Evolutionary conservation across 2,888 invertebrate genomes (phyloP), one percentile per base, ranked within the genome.

Genomic region (Auanema freiburgensis): DNA sequence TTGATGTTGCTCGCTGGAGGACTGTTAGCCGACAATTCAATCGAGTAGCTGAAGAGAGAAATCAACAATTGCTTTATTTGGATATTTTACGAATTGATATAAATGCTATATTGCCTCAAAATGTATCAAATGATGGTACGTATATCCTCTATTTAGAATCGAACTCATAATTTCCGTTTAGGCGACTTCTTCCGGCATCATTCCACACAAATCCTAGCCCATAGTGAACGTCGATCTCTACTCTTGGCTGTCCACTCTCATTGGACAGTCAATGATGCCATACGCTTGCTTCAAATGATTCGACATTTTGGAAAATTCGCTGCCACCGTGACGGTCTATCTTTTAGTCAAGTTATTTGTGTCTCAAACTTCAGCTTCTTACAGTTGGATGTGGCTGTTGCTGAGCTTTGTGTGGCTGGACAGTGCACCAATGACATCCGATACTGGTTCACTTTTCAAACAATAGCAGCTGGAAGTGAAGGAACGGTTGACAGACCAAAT

Each of bases 371-470:
- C n/a, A n/a, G 40, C 14, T 11, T n/a, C 21, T 71, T 67, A 49
- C 54, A 71, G 70, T 52, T 72, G 23, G 71, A 72, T 52, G 71
- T 69, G 8, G 69, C 71, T 3, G 58, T 72, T 1, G 63, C 69
- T 0, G 71, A 72, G 57, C 65, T 72, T 12, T 65, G 69, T 43
- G 71, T 72, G 1, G 71, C 71, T 41, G 65, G 66, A 21, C 71
- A 72, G 43, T 55, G 59, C 43, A 72, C 71, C 11, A 72, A 64
- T 51, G 71, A 72, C 43, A 65, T 72, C 40, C 49, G 60, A 21
- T 67, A 67, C 57, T 72, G 71, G 71, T 72, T 72, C 56, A 63
- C 60, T 12, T 72, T 69, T 51, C 71, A 72, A 54, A 63, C 69
- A 23, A 33, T 33, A 33, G 65, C 69, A 24, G 61, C 61, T 50